Conservation (phyloP, 2,888 invertebrate species). For the Pelosia muscerda region DNA sequence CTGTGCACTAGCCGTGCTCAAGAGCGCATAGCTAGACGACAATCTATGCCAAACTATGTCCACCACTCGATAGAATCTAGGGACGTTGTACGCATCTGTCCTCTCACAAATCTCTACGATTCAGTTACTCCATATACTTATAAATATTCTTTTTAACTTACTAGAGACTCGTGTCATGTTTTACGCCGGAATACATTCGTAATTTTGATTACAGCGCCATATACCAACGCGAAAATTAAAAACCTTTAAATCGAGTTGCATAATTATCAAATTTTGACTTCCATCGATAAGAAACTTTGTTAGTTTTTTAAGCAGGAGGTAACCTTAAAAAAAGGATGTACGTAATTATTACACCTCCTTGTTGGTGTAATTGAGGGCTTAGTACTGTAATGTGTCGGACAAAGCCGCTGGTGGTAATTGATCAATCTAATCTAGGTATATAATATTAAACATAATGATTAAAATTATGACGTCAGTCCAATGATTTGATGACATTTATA, state of each 20-base stretch:
- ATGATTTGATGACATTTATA: neutral
- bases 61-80: neutral
- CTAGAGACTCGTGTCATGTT: too few species aligned
- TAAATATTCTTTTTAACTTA: too few species aligned
- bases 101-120: neutral
- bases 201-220: too few species aligned
- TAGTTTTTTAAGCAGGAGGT: neutral
- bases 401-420: conserved; percentile 2
- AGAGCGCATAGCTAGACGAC: too few species aligned
- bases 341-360: neutral
- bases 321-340: neutral
- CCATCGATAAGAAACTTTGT: too few species aligned
- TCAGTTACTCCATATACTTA: neutral
- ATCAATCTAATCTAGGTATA: neutral
- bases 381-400: neutral
- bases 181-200: too few species aligned
- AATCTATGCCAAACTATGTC: neutral
- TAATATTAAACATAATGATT: too few species aligned
- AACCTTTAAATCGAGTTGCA: too few species aligned
- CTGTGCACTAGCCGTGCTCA: neutral
- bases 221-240: too few species aligned
- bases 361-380: neutral
- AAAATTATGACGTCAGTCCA: neutral
- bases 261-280: too few species aligned
- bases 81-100: neutral